Percentiles rank a stretch among this genome's conserved stretches.
phyloP scores from a whole-genome alignment of 1,140 invertebrate genomes.

The Formica selysi region DNA sequence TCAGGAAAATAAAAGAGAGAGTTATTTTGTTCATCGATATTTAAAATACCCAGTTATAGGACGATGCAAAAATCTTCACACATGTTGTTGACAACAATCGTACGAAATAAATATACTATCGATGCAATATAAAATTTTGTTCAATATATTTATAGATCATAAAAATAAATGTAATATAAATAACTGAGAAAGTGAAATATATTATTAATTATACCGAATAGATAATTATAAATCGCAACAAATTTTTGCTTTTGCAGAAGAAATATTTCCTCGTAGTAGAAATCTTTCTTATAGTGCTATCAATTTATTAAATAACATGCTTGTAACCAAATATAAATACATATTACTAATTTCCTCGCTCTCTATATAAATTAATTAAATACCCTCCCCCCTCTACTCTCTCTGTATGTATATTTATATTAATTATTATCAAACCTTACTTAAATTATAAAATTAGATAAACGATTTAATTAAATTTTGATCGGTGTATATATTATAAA shows the following conservation, averaged over 20 bases:
- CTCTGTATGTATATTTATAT: too few species aligned
- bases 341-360: too few species aligned
- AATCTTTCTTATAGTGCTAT: not conserved
- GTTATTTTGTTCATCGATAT: slow-evolving; percentile 56
- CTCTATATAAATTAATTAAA: too few species aligned
- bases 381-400: too few species aligned
- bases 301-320: too few species aligned
- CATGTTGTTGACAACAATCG: slow-evolving; percentile 7
- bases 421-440: not conserved
- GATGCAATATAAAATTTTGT: not conserved
- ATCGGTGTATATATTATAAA: not conserved
- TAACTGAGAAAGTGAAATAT: not conserved
- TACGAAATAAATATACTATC: not conserved
- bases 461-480: not conserved
- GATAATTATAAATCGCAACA: slow-evolving; percentile 8
- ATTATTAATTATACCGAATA: too few species aligned
- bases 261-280: not conserved
- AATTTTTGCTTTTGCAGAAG: not conserved
- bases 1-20: slow-evolving; percentile 41
- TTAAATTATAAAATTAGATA: not conserved
- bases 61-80: slow-evolving; percentile 2
- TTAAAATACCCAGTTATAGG: slow-evolving; percentile 22
- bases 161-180: slow-evolving; percentile 13
- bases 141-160: slow-evolving; percentile 23
- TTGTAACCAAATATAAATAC: too few species aligned